A percentile compares a stretch with the other conserved stretches of the same genome.
phyloP scores from a whole-genome alignment of 2,113 vertebrate genomes.

The Morone chrysops region DNA sequence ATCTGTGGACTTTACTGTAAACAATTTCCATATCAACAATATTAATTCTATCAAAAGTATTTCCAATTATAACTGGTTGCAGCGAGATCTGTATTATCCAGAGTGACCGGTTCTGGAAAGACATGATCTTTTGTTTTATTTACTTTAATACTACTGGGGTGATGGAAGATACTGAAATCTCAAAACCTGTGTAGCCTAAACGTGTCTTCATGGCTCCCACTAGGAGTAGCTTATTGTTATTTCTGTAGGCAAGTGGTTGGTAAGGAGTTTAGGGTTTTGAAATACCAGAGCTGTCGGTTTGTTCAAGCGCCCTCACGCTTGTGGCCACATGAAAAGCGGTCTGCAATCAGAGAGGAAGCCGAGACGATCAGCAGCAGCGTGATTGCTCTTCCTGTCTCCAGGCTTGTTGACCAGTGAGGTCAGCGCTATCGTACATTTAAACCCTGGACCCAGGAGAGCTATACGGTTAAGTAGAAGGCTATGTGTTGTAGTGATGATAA shows the following conservation, averaged over 20 bases:
- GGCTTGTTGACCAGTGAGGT: neutral
- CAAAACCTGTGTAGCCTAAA: neutral
- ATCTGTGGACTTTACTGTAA: neutral
- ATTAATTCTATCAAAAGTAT: neutral
- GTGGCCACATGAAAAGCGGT: slow-evolving; percentile 34
- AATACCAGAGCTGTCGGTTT: slow-evolving; percentile 47
- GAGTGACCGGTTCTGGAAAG: neutral
- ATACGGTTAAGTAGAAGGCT: slow-evolving; percentile 50
- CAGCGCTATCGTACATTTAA: slow-evolving; percentile 28
- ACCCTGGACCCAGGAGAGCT: slow-evolving; percentile 36
- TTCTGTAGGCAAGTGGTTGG: slow-evolving; percentile 14
- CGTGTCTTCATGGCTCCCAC: neutral
- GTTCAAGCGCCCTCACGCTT: slow-evolving; percentile 30
- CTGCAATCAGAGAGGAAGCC: slow-evolving; percentile 43
- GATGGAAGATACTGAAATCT: neutral
- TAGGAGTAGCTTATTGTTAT: neutral
- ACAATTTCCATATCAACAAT: neutral
- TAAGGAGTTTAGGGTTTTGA: slow-evolving; percentile 38
- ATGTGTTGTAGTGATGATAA: slow-evolving; percentile 36
- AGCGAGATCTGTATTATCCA: neutral
- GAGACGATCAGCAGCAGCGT: slow-evolving; percentile 26
- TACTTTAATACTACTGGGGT: neutral
- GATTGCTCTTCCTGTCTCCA: slow-evolving; percentile 37
- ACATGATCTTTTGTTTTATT: neutral
- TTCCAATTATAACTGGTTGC: neutral